Evolutionary conservation across 1,140 invertebrate genomes (phyloP).

Genomic region (Formica exsecta): DNA sequence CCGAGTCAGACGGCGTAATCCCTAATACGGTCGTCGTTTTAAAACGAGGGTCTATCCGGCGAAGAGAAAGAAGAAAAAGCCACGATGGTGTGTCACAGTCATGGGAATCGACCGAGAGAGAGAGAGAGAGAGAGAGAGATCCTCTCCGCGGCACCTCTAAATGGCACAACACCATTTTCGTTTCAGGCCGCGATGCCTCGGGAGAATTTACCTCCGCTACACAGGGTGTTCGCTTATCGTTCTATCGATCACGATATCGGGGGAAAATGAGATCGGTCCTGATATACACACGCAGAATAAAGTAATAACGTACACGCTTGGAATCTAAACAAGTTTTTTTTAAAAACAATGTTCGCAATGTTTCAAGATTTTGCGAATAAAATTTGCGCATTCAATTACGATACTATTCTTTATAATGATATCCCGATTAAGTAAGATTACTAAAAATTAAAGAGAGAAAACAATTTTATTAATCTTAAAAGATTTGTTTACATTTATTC

Average conservation of each 20-base stretch:
- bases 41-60: conserved; percentile 43
- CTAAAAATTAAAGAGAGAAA: background rate
- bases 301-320: background rate
- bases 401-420: no score
- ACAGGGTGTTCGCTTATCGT: conserved; percentile 22
- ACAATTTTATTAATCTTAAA: background rate
- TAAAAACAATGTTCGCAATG: background rate
- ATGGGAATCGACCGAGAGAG: conserved; percentile 28
- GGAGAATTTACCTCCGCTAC: conserved; percentile 75
- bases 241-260: conserved; percentile 5
- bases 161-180: conserved; percentile 83
- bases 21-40: conserved; percentile 55
- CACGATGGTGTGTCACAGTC: conserved; percentile 42
- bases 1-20: conserved; percentile 51
- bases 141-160: conserved; percentile 69
- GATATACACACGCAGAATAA: background rate
- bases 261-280: background rate
- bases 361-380: background rate
- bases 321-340: background rate
- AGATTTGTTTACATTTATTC: background rate
- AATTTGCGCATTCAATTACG: no score
- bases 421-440: background rate
- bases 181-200: conserved; percentile 79
- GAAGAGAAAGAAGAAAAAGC: conserved; percentile 14
- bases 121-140: conserved; percentile 33